Percentiles rank a stretch among this genome's conserved stretches.
Evolutionary conservation across 1,140 invertebrate genomes (phyloP).

Genomic region (Drosophila willistoni): DNA sequence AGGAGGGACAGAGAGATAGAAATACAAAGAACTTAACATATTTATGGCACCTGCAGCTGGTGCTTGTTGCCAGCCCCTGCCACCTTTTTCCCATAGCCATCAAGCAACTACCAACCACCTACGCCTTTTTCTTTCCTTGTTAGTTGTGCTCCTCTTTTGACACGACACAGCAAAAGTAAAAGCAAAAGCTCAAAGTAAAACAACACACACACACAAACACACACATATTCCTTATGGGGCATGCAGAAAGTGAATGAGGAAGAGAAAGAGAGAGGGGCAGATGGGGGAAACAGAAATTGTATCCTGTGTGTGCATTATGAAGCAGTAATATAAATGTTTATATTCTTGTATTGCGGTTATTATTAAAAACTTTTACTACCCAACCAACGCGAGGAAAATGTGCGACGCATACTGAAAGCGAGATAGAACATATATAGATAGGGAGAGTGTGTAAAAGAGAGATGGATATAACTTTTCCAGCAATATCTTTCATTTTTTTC

Average conservation of each 20-base stretch:
- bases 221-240: constrained; percentile 24
- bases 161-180: constrained; percentile 35
- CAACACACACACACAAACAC: constrained; percentile 41
- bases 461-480: constrained; percentile 62
- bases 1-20: background rate
- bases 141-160: constrained; percentile 50
- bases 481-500: constrained; percentile 61
- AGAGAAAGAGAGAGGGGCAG: background rate
- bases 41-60: constrained; percentile 76
- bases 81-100: background rate
- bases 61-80: background rate
- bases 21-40: constrained; percentile 59
- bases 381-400: constrained; percentile 37
- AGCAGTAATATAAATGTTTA: constrained; percentile 81
- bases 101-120: background rate
- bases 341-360: constrained; percentile 82
- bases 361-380: constrained; percentile 80
- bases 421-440: background rate
- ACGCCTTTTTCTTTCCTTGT: background rate
- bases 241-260: background rate
- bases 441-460: constrained; percentile 32
- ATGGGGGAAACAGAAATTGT: background rate
- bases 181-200: constrained; percentile 65
- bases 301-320: constrained; percentile 58
- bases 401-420: background rate